phyloP scores from a whole-genome alignment of 2,888 invertebrate species.

The Rhyacophila evoluta region DNA sequence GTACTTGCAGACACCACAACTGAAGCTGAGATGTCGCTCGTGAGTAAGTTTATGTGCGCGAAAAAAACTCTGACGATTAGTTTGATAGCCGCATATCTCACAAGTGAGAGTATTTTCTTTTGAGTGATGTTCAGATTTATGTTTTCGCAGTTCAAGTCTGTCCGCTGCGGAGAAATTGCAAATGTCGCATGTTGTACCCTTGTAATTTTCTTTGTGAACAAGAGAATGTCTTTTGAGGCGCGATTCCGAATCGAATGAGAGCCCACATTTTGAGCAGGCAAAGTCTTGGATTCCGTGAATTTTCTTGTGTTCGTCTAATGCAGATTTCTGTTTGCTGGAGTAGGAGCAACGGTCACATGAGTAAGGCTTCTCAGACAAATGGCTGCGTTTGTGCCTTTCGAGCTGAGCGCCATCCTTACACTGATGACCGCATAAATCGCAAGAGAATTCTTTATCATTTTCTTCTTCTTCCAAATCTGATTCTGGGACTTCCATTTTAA shows the following conservation, averaged over 20 bases:
- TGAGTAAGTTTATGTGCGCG: background rate
- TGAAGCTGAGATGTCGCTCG: background rate
- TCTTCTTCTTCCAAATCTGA: background rate
- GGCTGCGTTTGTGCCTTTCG: conserved; percentile 6
- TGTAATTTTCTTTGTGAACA: background rate
- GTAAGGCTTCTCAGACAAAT: background rate
- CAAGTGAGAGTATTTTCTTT: background rate
- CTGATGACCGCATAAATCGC: background rate
- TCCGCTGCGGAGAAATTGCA: background rate
- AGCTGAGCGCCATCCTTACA: background rate
- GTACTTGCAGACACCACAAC: background rate
- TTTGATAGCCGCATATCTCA: conserved; percentile 5
- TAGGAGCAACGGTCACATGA: conserved; percentile 1
- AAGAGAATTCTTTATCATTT: background rate
- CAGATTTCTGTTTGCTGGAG: background rate
- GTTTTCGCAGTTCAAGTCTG: background rate
- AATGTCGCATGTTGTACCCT: background rate
- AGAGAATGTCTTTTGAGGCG: background rate
- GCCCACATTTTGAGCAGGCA: background rate
- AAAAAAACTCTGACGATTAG: background rate
- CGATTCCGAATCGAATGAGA: background rate
- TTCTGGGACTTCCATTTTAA: background rate
- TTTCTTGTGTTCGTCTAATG: background rate
- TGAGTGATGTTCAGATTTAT: background rate
- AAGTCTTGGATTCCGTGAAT: conserved; percentile 20